Conservation (phyloP, 2,888 invertebrate genomes). For the Trissonchulus latispiculum region DNA sequence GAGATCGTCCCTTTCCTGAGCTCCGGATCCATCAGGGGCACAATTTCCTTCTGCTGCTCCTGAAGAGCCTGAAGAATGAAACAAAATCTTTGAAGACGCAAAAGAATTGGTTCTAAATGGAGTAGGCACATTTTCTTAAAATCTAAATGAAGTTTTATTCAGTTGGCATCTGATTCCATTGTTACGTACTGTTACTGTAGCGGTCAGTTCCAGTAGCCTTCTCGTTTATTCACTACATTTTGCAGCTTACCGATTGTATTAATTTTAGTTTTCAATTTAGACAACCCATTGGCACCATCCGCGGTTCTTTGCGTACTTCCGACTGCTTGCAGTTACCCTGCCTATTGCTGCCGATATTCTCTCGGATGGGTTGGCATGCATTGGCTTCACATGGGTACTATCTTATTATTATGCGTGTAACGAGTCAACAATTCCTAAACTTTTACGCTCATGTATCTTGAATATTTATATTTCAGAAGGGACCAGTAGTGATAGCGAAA, state of each 20-base stretch:
- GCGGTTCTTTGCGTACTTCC: constrained; percentile 41
- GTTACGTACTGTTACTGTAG: too few species aligned
- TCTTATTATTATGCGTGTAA: too few species aligned
- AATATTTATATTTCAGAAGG: too few species aligned
- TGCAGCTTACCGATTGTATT: too few species aligned
- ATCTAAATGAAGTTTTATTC: too few species aligned
- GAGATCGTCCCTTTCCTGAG: constrained; percentile 17
- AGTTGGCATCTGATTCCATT: too few species aligned
- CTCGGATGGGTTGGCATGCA: constrained; percentile 36
- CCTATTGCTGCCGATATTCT: constrained; percentile 41
- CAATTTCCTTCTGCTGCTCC: constrained; percentile 17
- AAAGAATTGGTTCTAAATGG: constrained; percentile 8
- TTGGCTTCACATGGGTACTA: constrained; percentile 44
- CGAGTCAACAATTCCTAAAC: too few species aligned
- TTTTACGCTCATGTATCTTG: too few species aligned
- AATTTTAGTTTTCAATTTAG: constrained; percentile 19
- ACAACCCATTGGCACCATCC: constrained; percentile 43
- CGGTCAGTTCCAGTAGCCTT: too few species aligned
- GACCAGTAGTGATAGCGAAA: too few species aligned
- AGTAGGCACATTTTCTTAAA: too few species aligned
- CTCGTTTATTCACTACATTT: too few species aligned
- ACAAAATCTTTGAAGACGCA: constrained; percentile 15
- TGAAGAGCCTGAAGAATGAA: constrained; percentile 17
- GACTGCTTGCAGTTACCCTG: constrained; percentile 40
- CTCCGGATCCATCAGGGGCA: constrained; percentile 7